These are phyloP conservation scores for Phragmatobia fuliginosa DNA, from an alignment of 2,888 invertebrate species.

Conservation along the genomic window DNA sequence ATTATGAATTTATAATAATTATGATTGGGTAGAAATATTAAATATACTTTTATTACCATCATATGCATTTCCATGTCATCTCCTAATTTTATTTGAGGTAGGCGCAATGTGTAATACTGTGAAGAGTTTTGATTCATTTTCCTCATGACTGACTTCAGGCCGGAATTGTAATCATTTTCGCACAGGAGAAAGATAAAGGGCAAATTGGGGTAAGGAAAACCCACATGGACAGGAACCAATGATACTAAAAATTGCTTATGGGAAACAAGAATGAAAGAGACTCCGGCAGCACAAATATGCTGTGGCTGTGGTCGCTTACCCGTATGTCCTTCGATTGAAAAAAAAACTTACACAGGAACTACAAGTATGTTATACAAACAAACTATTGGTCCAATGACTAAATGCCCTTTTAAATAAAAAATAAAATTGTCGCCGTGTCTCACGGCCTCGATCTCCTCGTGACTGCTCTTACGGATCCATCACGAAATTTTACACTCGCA, in stretches of 20 bases:
- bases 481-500: slow-evolving; percentile 80
- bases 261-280: background rate
- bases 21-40: background rate
- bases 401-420: slow-evolving; percentile 60
- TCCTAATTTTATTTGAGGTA: background rate
- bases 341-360: background rate
- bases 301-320: too few relatives aligned
- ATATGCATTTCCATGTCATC: background rate
- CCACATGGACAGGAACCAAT: background rate
- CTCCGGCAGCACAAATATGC: background rate
- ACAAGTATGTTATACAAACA: background rate
- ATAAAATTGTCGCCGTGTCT: slow-evolving; percentile 72
- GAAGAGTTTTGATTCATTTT: background rate
- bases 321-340: too few relatives aligned
- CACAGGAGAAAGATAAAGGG: background rate
- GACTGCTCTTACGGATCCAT: slow-evolving; percentile 80
- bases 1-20: background rate
- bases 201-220: background rate
- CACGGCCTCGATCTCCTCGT: slow-evolving; percentile 78
- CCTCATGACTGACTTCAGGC: background rate
- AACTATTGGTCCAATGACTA: slow-evolving; percentile 11
- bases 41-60: too few relatives aligned
- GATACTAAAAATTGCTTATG: background rate
- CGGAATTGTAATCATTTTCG: background rate
- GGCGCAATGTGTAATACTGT: background rate